Evolutionary conservation across 2,888 invertebrate genomes (phyloP).

Genomic region (Salpingus planirostris): DNA sequence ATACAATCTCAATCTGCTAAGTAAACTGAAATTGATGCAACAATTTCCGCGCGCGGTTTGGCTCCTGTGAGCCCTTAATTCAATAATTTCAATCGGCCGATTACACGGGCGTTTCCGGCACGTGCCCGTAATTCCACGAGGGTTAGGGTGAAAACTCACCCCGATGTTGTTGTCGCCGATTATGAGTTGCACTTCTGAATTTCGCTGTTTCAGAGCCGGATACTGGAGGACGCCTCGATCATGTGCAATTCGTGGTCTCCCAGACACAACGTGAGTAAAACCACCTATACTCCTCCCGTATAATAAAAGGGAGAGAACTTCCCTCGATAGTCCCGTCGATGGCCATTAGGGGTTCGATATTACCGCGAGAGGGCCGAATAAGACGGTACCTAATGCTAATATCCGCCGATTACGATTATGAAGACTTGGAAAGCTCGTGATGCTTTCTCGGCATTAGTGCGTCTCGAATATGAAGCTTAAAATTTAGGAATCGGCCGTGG

Average conservation of each 20-base stretch:
- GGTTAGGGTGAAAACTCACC: too few species aligned
- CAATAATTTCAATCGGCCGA: conserved; percentile 19
- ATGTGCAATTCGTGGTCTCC: conserved; percentile 91
- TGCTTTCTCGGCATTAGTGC: too few species aligned
- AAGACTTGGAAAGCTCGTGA: too few species aligned
- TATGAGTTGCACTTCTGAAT: conserved; percentile 2
- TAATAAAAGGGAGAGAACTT: too few species aligned
- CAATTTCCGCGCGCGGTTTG: conserved; percentile 3
- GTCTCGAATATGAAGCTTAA: conserved; percentile 35
- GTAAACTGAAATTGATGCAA: conserved; percentile 1
- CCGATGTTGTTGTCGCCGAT: neutral
- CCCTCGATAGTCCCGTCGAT: too few species aligned
- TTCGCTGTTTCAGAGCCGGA: conserved; percentile 71
- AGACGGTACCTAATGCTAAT: too few species aligned
- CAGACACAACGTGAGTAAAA: conserved; percentile 81
- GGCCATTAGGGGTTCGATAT: too few species aligned
- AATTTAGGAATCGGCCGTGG: conserved; percentile 34
- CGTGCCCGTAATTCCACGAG: conserved; percentile 21
- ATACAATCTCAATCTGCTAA: neutral
- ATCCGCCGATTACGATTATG: too few species aligned
- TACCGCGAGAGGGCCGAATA: too few species aligned
- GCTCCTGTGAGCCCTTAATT: conserved; percentile 11
- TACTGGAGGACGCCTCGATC: conserved; percentile 81
- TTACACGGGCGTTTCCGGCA: conserved; percentile 19
- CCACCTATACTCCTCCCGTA: too few species aligned